Conservation (phyloP, 1,140 invertebrate species). For the Micrasema minimum region DNA sequence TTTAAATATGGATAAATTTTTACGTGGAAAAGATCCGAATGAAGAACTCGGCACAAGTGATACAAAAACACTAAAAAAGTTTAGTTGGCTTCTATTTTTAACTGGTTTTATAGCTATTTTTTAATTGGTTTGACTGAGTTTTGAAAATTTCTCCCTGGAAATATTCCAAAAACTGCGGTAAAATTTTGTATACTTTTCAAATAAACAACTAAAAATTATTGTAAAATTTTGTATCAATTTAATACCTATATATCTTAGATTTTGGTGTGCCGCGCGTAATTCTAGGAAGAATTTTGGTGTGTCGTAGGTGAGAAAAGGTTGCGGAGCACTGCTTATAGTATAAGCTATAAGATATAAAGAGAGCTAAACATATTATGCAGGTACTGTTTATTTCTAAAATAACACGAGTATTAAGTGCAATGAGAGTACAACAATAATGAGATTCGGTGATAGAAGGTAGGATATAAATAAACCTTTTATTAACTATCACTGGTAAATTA, state of each 20-base stretch:
- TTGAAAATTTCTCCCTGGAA: neutral
- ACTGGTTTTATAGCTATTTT: neutral
- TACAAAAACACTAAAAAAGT: neutral
- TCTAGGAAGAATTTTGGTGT: conserved; percentile 14
- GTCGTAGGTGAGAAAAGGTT: conserved; percentile 17
- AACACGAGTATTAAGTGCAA: too few species aligned
- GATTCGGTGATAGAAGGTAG: too few species aligned
- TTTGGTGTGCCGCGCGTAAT: conserved; percentile 17
- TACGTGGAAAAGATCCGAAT: neutral
- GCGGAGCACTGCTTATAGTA: conserved; percentile 23
- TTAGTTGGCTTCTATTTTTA: neutral
- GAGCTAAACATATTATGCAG: too few species aligned
- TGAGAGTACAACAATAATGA: too few species aligned
- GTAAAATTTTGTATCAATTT: conserved; percentile 9
- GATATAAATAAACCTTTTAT: too few species aligned
- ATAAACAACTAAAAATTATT: conserved; percentile 8
- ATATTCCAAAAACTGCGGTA: neutral
- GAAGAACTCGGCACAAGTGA: neutral
- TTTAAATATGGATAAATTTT: conserved; percentile 6
- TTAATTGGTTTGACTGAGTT: conserved; percentile 1
- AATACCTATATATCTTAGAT: conserved; percentile 21
- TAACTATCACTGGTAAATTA: too few species aligned
- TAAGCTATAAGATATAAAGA: too few species aligned
- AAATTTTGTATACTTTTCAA: conserved; percentile 6
- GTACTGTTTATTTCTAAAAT: too few species aligned